These are phyloP conservation scores for Acipenser transmontanus DNA, from an alignment of 2,797 vertebrate species.

Conservation along the genomic window DNA sequence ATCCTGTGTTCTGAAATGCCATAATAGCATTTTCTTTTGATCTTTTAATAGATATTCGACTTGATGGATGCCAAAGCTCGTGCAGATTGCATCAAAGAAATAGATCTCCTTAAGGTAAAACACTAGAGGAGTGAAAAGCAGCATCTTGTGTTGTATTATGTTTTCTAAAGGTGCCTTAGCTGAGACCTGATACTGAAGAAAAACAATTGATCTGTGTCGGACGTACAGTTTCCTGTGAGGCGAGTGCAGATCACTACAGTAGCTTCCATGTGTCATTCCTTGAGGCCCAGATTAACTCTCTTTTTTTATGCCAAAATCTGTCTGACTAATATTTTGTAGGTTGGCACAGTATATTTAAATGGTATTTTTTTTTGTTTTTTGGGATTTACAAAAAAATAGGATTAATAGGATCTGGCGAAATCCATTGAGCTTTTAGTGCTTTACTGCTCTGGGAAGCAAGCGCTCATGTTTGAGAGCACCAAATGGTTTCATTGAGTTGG, in stretches of 20 bases:
- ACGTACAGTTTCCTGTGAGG: constrained; percentile 30
- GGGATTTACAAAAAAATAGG: too few species aligned
- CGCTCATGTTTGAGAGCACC: constrained; percentile 10
- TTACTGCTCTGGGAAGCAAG: constrained; percentile 10
- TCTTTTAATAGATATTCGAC: constrained; percentile 92
- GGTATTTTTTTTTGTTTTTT: constrained; percentile 31
- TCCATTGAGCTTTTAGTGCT: constrained; percentile 11
- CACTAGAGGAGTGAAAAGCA: constrained; percentile 51
- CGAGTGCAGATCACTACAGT: constrained; percentile 26
- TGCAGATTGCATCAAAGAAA: constrained; percentile 99
- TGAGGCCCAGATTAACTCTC: constrained; percentile 60
- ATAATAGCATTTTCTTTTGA: constrained; percentile 49
- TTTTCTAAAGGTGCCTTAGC: constrained; percentile 67
- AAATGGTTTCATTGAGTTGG: constrained; percentile 42
- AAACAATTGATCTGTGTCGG: constrained; percentile 70
- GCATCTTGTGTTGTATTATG: constrained; percentile 55
- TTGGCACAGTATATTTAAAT: constrained; percentile 44
- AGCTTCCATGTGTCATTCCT: constrained; percentile 46
- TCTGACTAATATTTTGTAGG: constrained; percentile 49
- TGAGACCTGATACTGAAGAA: constrained; percentile 63
- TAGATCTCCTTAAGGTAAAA: constrained; percentile 98
- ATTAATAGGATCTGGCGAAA: too few species aligned
- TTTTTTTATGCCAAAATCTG: constrained; percentile 47
- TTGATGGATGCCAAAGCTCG: constrained; percentile 99
- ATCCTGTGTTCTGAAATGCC: constrained; percentile 13